Percentiles rank a stretch among this genome's conserved stretches.
These are phyloP conservation scores for Asteroscopus sphinx DNA, from an alignment of 2,888 invertebrate genomes.

Conservation along the genomic window DNA sequence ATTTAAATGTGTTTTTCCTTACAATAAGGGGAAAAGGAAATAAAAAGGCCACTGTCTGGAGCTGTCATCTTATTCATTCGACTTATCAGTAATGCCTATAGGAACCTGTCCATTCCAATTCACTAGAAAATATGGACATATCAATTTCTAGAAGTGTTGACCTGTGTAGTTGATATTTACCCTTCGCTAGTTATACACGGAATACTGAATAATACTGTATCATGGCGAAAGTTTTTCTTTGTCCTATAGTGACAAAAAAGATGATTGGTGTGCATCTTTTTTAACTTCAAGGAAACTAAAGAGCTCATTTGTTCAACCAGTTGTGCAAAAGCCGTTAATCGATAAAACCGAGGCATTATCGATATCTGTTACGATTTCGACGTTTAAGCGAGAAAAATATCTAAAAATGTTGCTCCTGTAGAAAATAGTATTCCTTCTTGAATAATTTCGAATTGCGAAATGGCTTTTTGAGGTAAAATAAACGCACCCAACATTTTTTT, in stretches of 20 bases:
- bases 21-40: too few species aligned
- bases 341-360: constrained; percentile 7
- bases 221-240: constrained; percentile 20
- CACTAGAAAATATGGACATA: constrained; percentile 2
- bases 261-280: constrained; percentile 15
- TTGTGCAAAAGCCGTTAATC: constrained; percentile 37
- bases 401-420: not conserved
- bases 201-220: constrained; percentile 21
- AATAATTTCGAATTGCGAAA: constrained; percentile 27
- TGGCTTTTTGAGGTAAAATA: constrained; percentile 18
- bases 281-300: constrained; percentile 23
- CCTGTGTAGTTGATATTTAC: constrained; percentile 28
- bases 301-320: constrained; percentile 23
- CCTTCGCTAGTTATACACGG: constrained; percentile 10
- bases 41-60: too few species aligned
- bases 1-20: not conserved
- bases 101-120: constrained; percentile 20
- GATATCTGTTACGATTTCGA: constrained; percentile 20
- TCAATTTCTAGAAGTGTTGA: constrained; percentile 23
- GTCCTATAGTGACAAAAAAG: constrained; percentile 30
- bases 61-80: not conserved
- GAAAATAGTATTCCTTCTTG: constrained; percentile 20
- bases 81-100: constrained; percentile 2
- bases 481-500: constrained; percentile 21
- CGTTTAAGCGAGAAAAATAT: not conserved